These are phyloP conservation scores for Cairina moschata DNA, from an alignment of 2,113 vertebrate species.

Conservation along the genomic window DNA sequence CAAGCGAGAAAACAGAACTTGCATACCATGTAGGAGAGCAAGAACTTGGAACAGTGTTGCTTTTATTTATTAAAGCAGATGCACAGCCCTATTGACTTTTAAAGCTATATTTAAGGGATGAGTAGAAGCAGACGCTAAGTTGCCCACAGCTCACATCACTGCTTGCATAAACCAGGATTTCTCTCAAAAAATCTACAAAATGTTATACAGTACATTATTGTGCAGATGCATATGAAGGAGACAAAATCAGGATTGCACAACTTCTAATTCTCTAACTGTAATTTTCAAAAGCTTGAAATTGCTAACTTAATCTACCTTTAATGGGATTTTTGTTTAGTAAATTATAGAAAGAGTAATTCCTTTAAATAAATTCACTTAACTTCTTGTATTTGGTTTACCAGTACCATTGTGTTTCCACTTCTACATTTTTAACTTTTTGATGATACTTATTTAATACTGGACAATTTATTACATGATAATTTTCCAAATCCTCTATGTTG, in stretches of 20 bases:
- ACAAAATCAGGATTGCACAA: background rate
- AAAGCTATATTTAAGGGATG: background rate
- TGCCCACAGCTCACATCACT: background rate
- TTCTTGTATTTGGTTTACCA: background rate
- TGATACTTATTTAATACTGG: background rate
- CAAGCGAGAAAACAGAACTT: background rate
- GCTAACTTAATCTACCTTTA: background rate
- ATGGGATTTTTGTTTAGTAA: background rate
- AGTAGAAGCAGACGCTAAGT: background rate
- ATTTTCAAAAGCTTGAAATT: background rate
- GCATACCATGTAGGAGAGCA: background rate
- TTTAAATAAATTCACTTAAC: background rate
- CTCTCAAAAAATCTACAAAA: background rate
- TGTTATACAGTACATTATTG: background rate
- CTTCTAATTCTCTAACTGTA: background rate
- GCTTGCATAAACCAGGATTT: background rate
- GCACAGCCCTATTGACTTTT: background rate
- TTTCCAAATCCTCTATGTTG: background rate
- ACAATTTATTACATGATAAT: background rate
- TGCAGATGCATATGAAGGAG: background rate
- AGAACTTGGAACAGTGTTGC: background rate
- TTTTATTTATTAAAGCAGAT: background rate
- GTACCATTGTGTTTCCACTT: background rate
- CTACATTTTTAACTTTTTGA: background rate
- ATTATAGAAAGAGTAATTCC: background rate